phyloP scores from a whole-genome alignment of 2,113 vertebrate genomes.

The Megaleporinus macrocephalus region DNA sequence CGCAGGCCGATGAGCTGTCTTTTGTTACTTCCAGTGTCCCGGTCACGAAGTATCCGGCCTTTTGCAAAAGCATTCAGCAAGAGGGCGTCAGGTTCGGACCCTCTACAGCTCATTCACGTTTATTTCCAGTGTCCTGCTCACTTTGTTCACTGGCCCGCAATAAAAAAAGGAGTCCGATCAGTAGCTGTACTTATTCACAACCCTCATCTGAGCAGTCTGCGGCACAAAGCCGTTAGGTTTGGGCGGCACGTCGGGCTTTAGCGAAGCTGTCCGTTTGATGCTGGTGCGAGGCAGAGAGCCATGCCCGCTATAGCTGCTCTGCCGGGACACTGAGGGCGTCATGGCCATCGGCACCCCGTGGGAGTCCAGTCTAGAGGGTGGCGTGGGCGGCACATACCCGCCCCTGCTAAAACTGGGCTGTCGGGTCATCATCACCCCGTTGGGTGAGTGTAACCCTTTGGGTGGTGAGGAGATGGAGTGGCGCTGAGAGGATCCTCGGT shows the following conservation, averaged over 20 bases:
- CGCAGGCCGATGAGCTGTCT: slow-evolving; percentile 44
- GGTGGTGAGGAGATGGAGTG: slow-evolving; percentile 94
- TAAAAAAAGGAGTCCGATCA: slow-evolving; percentile 68
- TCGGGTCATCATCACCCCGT: slow-evolving; percentile 91
- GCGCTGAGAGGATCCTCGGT: slow-evolving; percentile 93
- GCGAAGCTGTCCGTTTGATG: slow-evolving; percentile 93
- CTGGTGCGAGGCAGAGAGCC: slow-evolving; percentile 94
- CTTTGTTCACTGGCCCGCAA: not conserved
- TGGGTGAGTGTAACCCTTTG: slow-evolving; percentile 90
- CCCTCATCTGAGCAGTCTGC: slow-evolving; percentile 91
- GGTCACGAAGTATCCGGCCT: slow-evolving; percentile 66
- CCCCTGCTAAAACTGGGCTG: slow-evolving; percentile 94
- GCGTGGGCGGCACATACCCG: slow-evolving; percentile 85
- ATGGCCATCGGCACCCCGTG: slow-evolving; percentile 87
- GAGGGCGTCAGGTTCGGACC: not conserved
- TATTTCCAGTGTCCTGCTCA: not conserved
- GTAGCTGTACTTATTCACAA: slow-evolving; percentile 97
- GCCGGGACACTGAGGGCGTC: slow-evolving; percentile 90
- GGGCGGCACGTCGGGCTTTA: slow-evolving; percentile 97
- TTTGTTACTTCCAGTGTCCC: slow-evolving; percentile 58
- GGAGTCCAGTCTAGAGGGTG: slow-evolving; percentile 94
- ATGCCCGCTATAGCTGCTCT: slow-evolving; percentile 94
- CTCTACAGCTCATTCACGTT: not conserved
- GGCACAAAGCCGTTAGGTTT: slow-evolving; percentile 93
- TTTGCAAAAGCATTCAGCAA: not conserved